phyloP scores from a whole-genome alignment of 2,113 vertebrate genomes.

The Reinhardtius hippoglossoides region DNA sequence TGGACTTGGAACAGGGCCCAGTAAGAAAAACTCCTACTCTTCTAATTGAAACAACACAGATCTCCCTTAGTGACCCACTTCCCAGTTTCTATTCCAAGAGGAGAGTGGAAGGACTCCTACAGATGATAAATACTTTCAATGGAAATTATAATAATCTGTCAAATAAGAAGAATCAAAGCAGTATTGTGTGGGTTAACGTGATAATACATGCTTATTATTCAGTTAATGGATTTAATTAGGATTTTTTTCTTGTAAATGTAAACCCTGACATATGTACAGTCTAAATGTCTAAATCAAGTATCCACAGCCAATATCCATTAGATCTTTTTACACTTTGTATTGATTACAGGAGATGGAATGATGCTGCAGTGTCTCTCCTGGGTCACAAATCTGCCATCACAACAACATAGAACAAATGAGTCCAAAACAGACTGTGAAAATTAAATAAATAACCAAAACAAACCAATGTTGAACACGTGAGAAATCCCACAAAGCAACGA shows the following conservation, averaged over 20 bases:
- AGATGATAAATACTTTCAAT: no score
- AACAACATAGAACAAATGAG: background rate
- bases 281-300: background rate
- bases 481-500: no score
- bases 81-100: constrained; percentile 46
- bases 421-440: constrained; percentile 30
- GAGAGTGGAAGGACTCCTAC: no score
- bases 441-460: background rate
- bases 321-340: background rate
- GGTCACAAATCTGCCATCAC: background rate
- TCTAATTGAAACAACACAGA: constrained; percentile 74
- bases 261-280: background rate
- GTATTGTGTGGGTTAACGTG: no score
- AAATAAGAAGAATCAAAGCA: no score
- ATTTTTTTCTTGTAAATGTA: background rate
- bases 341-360: background rate
- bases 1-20: constrained; percentile 74
- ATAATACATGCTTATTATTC: no score
- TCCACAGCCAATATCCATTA: background rate
- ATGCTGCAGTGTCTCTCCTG: background rate
- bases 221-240: no score
- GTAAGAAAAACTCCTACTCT: constrained; percentile 66
- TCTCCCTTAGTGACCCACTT: constrained; percentile 61
- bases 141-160: no score
- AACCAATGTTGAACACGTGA: background rate